phyloP scores from a whole-genome alignment of 2,888 invertebrate species.

The Megamerina dolium region DNA sequence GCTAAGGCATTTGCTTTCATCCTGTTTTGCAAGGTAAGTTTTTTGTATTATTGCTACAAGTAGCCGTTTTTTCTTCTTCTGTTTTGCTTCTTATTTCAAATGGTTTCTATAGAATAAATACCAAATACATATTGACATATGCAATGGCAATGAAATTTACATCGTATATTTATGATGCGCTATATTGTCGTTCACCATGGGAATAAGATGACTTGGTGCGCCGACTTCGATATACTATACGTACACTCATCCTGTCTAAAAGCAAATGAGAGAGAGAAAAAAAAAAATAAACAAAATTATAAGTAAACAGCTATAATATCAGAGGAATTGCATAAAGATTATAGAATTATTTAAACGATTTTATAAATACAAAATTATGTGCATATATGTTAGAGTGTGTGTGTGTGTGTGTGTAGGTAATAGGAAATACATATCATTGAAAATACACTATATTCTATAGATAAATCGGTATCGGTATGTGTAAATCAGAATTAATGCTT shows the following conservation, averaged over 20 bases:
- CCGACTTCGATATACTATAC: too few species aligned
- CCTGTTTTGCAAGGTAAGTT: slow-evolving; percentile 19
- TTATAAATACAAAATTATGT: slow-evolving; percentile 44
- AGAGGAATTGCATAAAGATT: slow-evolving; percentile 46
- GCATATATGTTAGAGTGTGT: too few species aligned
- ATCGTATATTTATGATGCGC: too few species aligned
- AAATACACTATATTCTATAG: too few species aligned
- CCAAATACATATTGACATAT: slow-evolving; percentile 25
- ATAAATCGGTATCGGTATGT: too few species aligned
- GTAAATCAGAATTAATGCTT: too few species aligned
- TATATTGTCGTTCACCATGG: too few species aligned
- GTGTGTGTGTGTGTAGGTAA: too few species aligned
- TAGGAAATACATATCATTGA: too few species aligned
- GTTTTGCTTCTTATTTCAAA: slow-evolving; percentile 1
- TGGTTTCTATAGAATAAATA: slow-evolving; percentile 10
- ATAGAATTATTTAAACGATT: slow-evolving; percentile 48
- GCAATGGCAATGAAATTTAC: slow-evolving; percentile 40
- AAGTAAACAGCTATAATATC: too few species aligned
- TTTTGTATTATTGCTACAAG: slow-evolving; percentile 3
- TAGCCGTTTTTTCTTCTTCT: background rate
- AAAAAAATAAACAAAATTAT: too few species aligned
- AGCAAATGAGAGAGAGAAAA: slow-evolving; percentile 3
- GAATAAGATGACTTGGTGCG: too few species aligned
- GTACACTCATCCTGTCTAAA: slow-evolving; percentile 12
- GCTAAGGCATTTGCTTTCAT: slow-evolving; percentile 23